phyloP scores from a whole-genome alignment of 2,888 invertebrate species.

The Hydrotaea diabolus region DNA sequence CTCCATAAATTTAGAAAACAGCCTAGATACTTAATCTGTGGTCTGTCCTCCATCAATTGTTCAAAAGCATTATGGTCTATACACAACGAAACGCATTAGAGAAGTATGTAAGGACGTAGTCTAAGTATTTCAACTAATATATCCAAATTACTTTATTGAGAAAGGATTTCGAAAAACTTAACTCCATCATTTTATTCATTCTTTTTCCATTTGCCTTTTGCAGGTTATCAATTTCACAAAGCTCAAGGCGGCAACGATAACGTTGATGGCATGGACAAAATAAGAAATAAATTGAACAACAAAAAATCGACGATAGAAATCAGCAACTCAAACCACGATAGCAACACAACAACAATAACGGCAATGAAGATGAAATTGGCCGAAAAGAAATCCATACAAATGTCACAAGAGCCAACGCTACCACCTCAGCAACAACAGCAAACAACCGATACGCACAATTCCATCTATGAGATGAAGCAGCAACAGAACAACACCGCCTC shows the following conservation, averaged over 20 bases:
- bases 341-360: constrained; percentile 54
- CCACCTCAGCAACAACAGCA: constrained; percentile 35
- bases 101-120: too few relatives aligned
- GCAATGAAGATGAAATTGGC: background rate
- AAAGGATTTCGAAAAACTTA: too few relatives aligned
- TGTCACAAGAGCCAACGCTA: constrained; percentile 12
- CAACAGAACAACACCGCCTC: constrained; percentile 36
- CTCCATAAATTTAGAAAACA: too few relatives aligned
- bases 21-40: too few relatives aligned
- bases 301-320: constrained; percentile 33
- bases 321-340: constrained; percentile 47
- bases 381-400: constrained; percentile 26
- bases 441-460: constrained; percentile 58
- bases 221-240: constrained; percentile 43
- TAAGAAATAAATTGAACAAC: constrained; percentile 41
- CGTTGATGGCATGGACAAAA: constrained; percentile 44
- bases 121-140: too few relatives aligned
- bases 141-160: too few relatives aligned
- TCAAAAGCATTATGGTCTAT: too few relatives aligned
- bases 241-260: constrained; percentile 13
- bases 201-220: background rate
- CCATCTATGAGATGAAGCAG: constrained; percentile 15
- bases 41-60: too few relatives aligned
- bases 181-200: too few relatives aligned
- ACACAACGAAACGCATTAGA: too few relatives aligned